Evolutionary conservation across 2,113 vertebrate genomes (phyloP).

Genomic region (Gadus macrocephalus): DNA sequence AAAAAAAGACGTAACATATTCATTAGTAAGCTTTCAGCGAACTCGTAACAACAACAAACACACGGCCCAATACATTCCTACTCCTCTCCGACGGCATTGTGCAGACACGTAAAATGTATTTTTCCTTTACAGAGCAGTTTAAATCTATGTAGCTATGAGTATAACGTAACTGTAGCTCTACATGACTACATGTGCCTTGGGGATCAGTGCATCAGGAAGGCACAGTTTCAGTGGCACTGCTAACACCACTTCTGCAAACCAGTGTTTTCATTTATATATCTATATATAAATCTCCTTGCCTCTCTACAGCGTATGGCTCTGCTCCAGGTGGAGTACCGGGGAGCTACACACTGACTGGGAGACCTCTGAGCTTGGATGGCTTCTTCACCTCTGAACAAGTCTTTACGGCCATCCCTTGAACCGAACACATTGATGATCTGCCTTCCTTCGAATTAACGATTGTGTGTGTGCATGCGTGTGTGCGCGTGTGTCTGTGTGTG

Average conservation of each 20-base stretch:
- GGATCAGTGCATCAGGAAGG: slow-evolving; percentile 63
- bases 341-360: slow-evolving; percentile 24
- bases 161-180: slow-evolving; percentile 35
- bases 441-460: too few relatives aligned
- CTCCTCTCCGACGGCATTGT: slow-evolving; percentile 14
- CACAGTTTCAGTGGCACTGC: slow-evolving; percentile 48
- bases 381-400: slow-evolving; percentile 3
- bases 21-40: too few relatives aligned
- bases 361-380: slow-evolving; percentile 42
- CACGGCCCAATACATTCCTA: slow-evolving; percentile 15
- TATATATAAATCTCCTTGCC: slow-evolving; percentile 30
- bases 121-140: background rate
- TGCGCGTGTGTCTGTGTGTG: too few relatives aligned
- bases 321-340: slow-evolving; percentile 28
- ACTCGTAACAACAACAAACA: slow-evolving; percentile 6
- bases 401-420: too few relatives aligned
- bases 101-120: background rate
- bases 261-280: slow-evolving; percentile 63
- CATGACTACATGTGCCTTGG: slow-evolving; percentile 60
- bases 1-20: slow-evolving; percentile 24
- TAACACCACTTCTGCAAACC: slow-evolving; percentile 64
- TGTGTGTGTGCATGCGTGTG: too few relatives aligned
- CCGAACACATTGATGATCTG: too few relatives aligned
- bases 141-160: slow-evolving; percentile 6
- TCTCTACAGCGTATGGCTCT: slow-evolving; percentile 30